These are phyloP conservation scores for Polypedilum pembai DNA, from an alignment of 1,140 invertebrate species.

Conservation along the genomic window DNA sequence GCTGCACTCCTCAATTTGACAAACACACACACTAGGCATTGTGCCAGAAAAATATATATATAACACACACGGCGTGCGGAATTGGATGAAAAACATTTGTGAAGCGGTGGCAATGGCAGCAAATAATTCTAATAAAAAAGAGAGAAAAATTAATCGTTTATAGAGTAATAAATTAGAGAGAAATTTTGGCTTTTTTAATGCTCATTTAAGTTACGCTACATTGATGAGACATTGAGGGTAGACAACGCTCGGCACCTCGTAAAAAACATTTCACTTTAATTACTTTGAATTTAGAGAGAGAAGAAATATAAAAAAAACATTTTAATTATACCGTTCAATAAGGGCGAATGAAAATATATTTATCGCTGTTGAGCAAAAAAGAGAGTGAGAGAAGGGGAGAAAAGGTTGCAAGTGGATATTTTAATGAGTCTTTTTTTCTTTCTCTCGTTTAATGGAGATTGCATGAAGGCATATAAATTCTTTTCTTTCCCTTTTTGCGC, in stretches of 20 bases:
- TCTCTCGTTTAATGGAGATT: background rate
- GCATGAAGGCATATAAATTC: background rate
- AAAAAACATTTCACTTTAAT: slow-evolving; percentile 14
- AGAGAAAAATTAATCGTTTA: background rate
- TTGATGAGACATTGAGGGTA: background rate
- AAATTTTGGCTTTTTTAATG: background rate
- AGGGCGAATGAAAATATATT: background rate
- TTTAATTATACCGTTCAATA: background rate
- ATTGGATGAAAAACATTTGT: too few relatives aligned
- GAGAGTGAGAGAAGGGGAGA: background rate
- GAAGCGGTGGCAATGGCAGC: too few relatives aligned
- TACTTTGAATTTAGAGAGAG: background rate
- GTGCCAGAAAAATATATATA: background rate
- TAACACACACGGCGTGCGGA: too few relatives aligned
- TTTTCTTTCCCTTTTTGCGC: too few relatives aligned
- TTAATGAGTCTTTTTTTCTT: background rate
- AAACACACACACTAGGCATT: background rate
- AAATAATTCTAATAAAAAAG: background rate
- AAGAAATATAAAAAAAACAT: background rate
- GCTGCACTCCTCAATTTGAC: background rate
- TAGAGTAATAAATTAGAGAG: background rate
- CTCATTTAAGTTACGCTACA: background rate
- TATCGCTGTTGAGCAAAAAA: background rate
- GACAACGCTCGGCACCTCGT: background rate
- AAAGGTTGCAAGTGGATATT: slow-evolving; percentile 11